Conservation (phyloP, 1,140 invertebrate genomes). For the Panagrolaimus sp. region DNA sequence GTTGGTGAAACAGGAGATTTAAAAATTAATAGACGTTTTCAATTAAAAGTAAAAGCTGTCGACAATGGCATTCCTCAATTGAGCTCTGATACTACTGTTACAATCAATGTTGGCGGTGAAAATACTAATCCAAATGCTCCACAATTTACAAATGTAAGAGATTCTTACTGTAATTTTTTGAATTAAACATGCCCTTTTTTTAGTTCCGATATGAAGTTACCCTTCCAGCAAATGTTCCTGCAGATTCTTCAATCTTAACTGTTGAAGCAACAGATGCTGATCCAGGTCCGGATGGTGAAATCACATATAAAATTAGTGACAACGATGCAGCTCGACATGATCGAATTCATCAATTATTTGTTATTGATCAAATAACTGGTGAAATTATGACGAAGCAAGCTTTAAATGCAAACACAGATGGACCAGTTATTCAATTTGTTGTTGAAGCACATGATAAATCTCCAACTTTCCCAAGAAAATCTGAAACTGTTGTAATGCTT, state of each 20-base stretch:
- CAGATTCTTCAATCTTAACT: constrained; percentile 29
- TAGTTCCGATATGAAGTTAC: constrained; percentile 38
- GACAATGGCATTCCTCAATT: constrained; percentile 38
- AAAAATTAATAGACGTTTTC: not conserved
- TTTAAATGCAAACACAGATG: constrained; percentile 25
- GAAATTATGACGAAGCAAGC: constrained; percentile 24
- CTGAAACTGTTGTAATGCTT: constrained; percentile 35
- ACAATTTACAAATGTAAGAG: constrained; percentile 41
- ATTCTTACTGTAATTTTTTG: constrained; percentile 19
- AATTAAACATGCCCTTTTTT: constrained; percentile 7
- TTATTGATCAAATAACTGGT: constrained; percentile 23
- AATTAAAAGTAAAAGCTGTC: constrained; percentile 24
- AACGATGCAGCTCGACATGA: constrained; percentile 10
- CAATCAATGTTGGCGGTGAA: constrained; percentile 28
- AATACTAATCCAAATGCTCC: constrained; percentile 44
- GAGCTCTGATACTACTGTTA: constrained; percentile 18
- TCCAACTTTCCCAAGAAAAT: constrained; percentile 27
- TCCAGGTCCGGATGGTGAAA: constrained; percentile 39
- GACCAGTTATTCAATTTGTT: constrained; percentile 33
- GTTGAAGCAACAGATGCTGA: constrained; percentile 47
- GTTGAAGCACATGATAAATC: constrained; percentile 41
- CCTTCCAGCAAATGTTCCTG: constrained; percentile 29
- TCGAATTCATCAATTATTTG: constrained; percentile 11
- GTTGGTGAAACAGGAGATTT: constrained; percentile 17
- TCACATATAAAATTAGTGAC: constrained; percentile 35